Conservation (phyloP, 2,888 invertebrate species). For the Lithodes maja region DNA sequence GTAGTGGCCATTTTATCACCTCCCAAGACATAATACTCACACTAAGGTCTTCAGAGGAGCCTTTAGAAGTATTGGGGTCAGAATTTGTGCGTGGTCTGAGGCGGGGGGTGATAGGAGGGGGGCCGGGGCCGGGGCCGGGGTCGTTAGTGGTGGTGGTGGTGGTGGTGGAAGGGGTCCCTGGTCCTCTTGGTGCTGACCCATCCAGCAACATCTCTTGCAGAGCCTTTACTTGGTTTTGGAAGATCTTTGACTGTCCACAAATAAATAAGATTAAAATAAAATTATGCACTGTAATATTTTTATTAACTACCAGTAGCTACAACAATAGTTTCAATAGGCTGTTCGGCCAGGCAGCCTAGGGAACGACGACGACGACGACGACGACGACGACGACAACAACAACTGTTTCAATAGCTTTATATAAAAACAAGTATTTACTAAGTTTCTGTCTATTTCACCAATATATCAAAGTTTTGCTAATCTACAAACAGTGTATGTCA, state of each 20-base stretch:
- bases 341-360: no score
- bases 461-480: no score
- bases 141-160: conserved; percentile 3
- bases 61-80: conserved; percentile 44
- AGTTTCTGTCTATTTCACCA: no score
- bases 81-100: conserved; percentile 33
- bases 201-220: conserved; percentile 56
- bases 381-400: no score
- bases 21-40: conserved; percentile 9
- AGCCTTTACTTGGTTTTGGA: conserved; percentile 58
- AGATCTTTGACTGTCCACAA: conserved; percentile 54
- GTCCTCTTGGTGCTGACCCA: not conserved
- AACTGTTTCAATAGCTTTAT: no score
- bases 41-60: not conserved
- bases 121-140: conserved; percentile 11
- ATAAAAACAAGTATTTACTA: no score
- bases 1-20: no score
- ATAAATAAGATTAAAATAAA: not conserved
- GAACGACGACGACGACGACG: no score
- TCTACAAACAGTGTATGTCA: no score
- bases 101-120: not conserved
- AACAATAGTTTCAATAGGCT: no score
- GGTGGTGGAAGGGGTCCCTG: not conserved
- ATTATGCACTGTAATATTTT: not conserved
- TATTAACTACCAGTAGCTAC: no score